Evolutionary conservation across 35 echinoderm and acorn worm genomes (phyloP).

Genomic region (Lytechinus pictus): DNA sequence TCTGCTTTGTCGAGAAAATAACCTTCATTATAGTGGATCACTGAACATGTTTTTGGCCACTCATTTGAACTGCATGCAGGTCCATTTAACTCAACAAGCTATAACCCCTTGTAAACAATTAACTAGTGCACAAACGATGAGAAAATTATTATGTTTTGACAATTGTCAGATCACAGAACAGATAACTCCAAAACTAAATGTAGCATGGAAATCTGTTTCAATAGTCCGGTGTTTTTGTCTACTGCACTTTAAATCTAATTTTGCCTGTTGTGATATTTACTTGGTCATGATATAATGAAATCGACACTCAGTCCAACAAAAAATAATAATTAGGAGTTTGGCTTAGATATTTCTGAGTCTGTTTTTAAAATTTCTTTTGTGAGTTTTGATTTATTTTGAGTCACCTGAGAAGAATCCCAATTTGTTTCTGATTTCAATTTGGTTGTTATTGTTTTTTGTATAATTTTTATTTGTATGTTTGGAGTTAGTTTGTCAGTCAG

Average conservation of each 20-base stretch:
- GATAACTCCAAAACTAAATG: conserved; percentile 2
- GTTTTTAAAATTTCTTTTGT: too few relatives aligned
- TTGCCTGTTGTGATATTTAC: not conserved
- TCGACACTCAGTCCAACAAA: not conserved
- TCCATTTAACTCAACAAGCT: not conserved
- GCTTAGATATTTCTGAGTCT: not conserved
- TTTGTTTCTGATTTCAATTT: too few relatives aligned
- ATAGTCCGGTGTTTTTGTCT: not conserved
- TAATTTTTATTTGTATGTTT: too few relatives aligned
- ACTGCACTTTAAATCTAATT: not conserved
- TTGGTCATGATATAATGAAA: not conserved
- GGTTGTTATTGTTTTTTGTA: too few relatives aligned
- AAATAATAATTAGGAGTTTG: not conserved
- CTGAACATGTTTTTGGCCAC: not conserved
- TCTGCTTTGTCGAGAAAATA: not conserved
- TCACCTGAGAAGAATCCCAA: too few relatives aligned
- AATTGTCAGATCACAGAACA: not conserved
- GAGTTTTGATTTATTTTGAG: too few relatives aligned
- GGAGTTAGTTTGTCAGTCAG: too few relatives aligned
- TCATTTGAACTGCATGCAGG: not conserved
- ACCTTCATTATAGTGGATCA: not conserved
- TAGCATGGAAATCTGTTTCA: not conserved
- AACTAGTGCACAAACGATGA: not conserved
- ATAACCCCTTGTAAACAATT: not conserved
- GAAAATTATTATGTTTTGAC: not conserved